Evolutionary conservation across 1,140 invertebrate species (phyloP).

Genomic region (Cecropterus lyciades): DNA sequence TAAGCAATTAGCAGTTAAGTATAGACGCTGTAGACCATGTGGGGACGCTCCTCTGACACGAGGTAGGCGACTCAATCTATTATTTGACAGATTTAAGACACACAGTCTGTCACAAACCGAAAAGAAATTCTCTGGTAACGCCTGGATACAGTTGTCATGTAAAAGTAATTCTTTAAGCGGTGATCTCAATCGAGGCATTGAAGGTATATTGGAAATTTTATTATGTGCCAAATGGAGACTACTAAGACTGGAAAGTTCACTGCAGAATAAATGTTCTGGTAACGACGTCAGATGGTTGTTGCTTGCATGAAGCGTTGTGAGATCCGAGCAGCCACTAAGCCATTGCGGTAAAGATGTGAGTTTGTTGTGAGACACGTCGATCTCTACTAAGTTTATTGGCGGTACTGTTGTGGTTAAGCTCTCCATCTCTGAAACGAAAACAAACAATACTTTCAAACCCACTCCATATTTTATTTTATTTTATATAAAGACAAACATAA

Average conservation of each 20-base stretch:
- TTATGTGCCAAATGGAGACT: slow-evolving; percentile 91
- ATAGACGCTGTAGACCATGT: slow-evolving; percentile 88
- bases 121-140: slow-evolving; percentile 91
- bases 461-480: no score
- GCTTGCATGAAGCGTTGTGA: slow-evolving; percentile 89
- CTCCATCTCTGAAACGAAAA: slow-evolving; percentile 86
- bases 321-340: slow-evolving; percentile 89
- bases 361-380: slow-evolving; percentile 92
- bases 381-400: slow-evolving; percentile 88
- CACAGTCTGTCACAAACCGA: slow-evolving; percentile 88
- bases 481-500: no score
- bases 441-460: slow-evolving; percentile 8
- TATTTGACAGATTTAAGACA: slow-evolving; percentile 91
- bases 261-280: slow-evolving; percentile 89
- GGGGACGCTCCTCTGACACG: slow-evolving; percentile 84
- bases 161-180: slow-evolving; percentile 89
- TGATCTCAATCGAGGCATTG: slow-evolving; percentile 87
- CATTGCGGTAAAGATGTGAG: slow-evolving; percentile 90
- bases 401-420: slow-evolving; percentile 87
- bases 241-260: slow-evolving; percentile 88
- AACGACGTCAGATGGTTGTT: slow-evolving; percentile 89
- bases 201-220: slow-evolving; percentile 88
- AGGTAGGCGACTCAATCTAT: slow-evolving; percentile 88
- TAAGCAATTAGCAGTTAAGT: slow-evolving; percentile 91
- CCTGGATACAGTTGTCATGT: slow-evolving; percentile 91